Evolutionary conservation across 2,797 vertebrate species (phyloP).

Genomic region (Myotis findleyi): DNA sequence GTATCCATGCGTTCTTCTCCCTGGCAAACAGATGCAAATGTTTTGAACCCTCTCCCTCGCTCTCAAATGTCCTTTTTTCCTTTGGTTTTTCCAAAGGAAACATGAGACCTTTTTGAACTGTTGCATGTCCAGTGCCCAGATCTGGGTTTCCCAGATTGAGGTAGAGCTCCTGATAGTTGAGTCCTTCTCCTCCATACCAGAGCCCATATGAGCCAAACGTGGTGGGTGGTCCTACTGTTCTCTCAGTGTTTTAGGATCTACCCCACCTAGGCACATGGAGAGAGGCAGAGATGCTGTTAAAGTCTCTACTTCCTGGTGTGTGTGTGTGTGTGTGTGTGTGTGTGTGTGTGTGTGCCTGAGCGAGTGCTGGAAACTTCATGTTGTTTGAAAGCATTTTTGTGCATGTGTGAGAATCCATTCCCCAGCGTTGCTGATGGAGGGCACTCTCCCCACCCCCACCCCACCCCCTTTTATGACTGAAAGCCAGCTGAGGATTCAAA

Average conservation of each 20-base stretch:
- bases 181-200: not conserved
- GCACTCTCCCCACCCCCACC: constrained; percentile 41
- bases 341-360: not conserved
- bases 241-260: fast-evolving
- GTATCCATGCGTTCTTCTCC: not conserved
- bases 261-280: not conserved
- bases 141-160: not conserved
- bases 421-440: constrained; percentile 79
- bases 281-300: constrained; percentile 71
- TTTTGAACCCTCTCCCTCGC: not conserved
- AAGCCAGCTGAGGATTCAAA: constrained; percentile 84
- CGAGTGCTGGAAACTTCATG: constrained; percentile 83
- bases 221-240: constrained; percentile 6
- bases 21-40: not conserved
- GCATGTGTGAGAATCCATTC: constrained; percentile 80
- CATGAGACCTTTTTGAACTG: not conserved
- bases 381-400: constrained; percentile 84
- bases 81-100: constrained; percentile 46
- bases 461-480: constrained; percentile 74
- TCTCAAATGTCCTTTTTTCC: not conserved
- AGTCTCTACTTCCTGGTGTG: constrained; percentile 52
- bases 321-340: no score
- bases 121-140: not conserved
- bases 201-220: not conserved
- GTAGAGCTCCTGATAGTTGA: not conserved